Evolutionary conservation across 2,797 vertebrate species (phyloP).

Genomic region (Anomalospiza imberbis): DNA sequence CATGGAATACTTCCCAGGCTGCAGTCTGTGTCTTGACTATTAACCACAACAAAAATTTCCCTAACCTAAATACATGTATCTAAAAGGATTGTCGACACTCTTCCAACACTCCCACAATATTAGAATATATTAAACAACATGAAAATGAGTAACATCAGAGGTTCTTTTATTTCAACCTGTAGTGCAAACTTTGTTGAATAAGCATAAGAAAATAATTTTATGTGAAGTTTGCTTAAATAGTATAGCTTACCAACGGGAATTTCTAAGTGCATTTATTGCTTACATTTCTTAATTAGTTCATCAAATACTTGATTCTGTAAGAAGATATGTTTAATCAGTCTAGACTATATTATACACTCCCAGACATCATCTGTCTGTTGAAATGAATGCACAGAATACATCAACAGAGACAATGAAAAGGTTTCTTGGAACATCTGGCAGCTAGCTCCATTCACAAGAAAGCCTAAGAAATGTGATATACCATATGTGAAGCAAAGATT

Average conservation of each 20-base stretch:
- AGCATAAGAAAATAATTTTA: not conserved
- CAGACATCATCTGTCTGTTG: not conserved
- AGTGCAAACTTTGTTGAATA: not conserved
- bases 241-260: not conserved
- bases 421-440: constrained; percentile 8
- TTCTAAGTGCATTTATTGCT: not conserved
- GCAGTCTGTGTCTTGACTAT: not conserved
- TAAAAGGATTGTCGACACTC: not conserved
- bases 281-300: not conserved
- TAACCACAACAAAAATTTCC: not conserved
- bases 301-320: constrained; percentile 7
- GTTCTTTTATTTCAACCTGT: not conserved
- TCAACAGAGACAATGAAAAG: not conserved
- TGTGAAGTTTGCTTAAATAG: not conserved
- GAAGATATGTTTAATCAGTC: not conserved
- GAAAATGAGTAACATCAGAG: not conserved
- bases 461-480: constrained; percentile 11
- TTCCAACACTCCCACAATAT: not conserved
- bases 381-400: not conserved
- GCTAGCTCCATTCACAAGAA: not conserved
- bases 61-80: not conserved
- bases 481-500: not conserved
- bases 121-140: rapidly evolving
- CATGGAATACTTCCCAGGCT: not conserved
- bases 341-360: not conserved